Evolutionary conservation across 2,797 vertebrate species (phyloP), one percentile per base, ranked within the genome.

Genomic region (Cottoperca gobio): DNA sequence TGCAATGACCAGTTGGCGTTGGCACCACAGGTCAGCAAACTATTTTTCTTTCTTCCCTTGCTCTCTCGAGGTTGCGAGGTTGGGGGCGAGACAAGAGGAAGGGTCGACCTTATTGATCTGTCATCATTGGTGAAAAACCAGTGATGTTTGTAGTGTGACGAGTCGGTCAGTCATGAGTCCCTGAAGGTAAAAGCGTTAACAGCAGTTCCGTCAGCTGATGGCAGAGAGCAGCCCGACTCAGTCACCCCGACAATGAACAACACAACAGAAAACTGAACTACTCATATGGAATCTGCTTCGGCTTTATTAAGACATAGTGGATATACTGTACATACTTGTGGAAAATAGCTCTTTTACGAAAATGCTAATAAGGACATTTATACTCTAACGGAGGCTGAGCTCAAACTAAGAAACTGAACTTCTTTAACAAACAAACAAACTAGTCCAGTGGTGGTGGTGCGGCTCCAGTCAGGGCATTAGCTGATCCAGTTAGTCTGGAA

Each of bases 201-300:
- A 70, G 67, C 60, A 40, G 69, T 48, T 57, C 5, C 0, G 61
- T 81, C 75, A 83, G 75, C 78, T 86, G 81, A 81, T 4, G 0
- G 17, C 54, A 33, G 26, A 60, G n/a, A 50, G 65, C 17, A 55
- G 21, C 14, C 24, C 16, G 0, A 67, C 42, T 35, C 43, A 0
- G 31, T 46, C 57, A 37, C 28, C 42, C 16, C 3, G n/a, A 46
- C 42, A 50, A 67, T 14, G 0, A 24, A 46, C 28, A 17, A 14
- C 17, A 23, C 16, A 12, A 17, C 23, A 35, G 0, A 13, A 45
- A 1, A 33, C 10, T 19, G 8, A 43, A 14, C 13, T 39, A 24
- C 60, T 23, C 9, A 40, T 21, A 19, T 23, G 46, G n/a, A 48
- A 46, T 46, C 19, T 45, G 43, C 12, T 24, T 35, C 8, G 11